phyloP scores from a whole-genome alignment of 2,113 vertebrate genomes.

The Microtus pennsylvanicus region DNA sequence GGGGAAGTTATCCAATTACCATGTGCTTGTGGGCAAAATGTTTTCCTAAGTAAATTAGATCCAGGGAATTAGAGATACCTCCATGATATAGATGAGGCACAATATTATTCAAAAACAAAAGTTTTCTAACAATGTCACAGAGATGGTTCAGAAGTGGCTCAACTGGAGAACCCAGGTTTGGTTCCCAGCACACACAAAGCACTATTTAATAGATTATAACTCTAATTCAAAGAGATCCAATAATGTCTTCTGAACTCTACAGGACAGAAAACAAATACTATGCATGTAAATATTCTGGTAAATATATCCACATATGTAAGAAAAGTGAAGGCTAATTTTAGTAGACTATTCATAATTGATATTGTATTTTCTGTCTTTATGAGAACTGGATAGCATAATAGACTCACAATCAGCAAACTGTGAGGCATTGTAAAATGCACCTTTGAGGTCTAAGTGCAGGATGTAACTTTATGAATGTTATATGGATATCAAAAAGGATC shows the following conservation, averaged over 20 bases:
- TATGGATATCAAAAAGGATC: neutral
- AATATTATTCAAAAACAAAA: neutral
- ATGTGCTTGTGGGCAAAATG: neutral
- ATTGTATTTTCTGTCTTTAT: neutral
- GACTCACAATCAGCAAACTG: neutral
- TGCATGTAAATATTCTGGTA: neutral
- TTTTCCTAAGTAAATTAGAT: neutral
- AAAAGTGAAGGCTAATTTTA: neutral
- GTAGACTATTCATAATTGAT: neutral
- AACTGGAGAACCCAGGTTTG: neutral
- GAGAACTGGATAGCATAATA: neutral
- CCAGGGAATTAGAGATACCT: neutral
- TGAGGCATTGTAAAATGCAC: neutral
- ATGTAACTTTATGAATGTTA: neutral
- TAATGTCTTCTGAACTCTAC: neutral
- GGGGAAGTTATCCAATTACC: neutral
- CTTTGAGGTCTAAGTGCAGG: neutral
- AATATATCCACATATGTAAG: neutral
- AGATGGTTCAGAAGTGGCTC: neutral
- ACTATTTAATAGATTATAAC: neutral
- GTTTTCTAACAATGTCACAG: neutral
- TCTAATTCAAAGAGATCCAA: neutral
- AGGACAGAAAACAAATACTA: neutral
- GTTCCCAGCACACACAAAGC: neutral
- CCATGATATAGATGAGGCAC: neutral